Evolutionary conservation across 2,797 vertebrate species (phyloP).

Genomic region (Hyperoplus lanceolatus): DNA sequence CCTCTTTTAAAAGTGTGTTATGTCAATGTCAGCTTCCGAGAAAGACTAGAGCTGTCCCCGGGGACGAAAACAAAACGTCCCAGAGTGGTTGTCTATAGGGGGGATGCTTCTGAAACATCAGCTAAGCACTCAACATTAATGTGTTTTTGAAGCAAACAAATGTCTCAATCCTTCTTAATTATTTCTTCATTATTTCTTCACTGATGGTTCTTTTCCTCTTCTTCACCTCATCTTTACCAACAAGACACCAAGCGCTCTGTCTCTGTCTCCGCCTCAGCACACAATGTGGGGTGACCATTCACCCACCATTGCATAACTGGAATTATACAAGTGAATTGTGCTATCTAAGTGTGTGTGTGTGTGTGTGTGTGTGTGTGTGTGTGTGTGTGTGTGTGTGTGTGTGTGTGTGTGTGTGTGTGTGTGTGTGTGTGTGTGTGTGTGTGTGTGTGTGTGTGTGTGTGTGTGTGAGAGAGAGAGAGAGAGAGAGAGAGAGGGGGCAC

Average conservation of each 20-base stretch:
- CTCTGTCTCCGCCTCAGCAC: conserved; percentile 65
- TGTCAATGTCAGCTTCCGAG: conserved; percentile 5
- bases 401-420: conserved; percentile 13
- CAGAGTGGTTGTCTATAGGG: not conserved
- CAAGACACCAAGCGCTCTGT: not conserved
- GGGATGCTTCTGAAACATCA: not conserved
- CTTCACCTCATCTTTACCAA: conserved; percentile 32
- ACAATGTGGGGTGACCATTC: conserved; percentile 77
- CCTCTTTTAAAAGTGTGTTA: conserved; percentile 8
- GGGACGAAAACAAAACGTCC: conserved; percentile 7
- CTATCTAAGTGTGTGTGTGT: conserved; percentile 63
- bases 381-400: conserved; percentile 15
- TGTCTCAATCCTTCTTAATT: not conserved
- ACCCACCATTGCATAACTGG: conserved; percentile 79
- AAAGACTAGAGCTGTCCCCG: not conserved
- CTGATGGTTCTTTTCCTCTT: conserved; percentile 40
- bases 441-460: conserved; percentile 44
- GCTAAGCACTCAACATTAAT: not conserved
- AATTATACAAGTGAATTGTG: conserved; percentile 80
- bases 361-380: conserved; percentile 44
- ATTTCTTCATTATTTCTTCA: conserved; percentile 5
- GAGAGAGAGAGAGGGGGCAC: conserved; percentile 55
- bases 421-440: conserved; percentile 40
- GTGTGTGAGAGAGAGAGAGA: conserved; percentile 12
- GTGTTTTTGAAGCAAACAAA: conserved; percentile 3